Evolutionary conservation across 2,888 invertebrate genomes (phyloP), one percentile per base, ranked within the genome.

Genomic region (Tortrix viridana): DNA sequence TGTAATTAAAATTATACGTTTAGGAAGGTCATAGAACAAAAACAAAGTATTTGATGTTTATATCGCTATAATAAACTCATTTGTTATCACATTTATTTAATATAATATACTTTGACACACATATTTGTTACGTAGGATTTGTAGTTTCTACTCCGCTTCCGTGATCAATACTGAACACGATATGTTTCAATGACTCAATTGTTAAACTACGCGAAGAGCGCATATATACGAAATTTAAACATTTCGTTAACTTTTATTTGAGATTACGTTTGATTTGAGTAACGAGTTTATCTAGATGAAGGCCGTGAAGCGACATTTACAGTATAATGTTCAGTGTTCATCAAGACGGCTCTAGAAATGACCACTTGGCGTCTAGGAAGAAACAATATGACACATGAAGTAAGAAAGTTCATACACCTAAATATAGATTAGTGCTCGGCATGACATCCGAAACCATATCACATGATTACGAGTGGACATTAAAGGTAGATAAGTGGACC

Each of bases 51-150:
- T 32, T 49, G 60, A 78, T 75, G 76, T 88, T 89, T 87, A 84
- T 88, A 87, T 85, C 82, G 85, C 89, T 92, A 91, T 92, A 89
- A 89, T 92, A 90, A 90, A 89, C 89, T 89, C 90, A 82, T 89
- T 85, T 91, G 85, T 88, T 91, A 92, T 92, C 91, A 92, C 91
- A 92, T 92, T 92, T 91, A 92, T 90, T 88, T 86, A 89, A 86
- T 89, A 89, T 61, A 60, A 89, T 90, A 89, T 89, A 89, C 77
- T 89, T 89, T 91, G 91, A 91, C 91, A 92, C 90, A 88, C 86
- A 90, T 85, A 86, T 82, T 75, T 82, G 77, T 89, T 89, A 88
- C 84, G 80, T 85, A 89, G 76, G 77, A 84, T 82, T 85, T 86
- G 83, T 85, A 85, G 84, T 70, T 65, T 78, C 71, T 77, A 81